Base-by-base conservation (phyloP, 2,113 vertebrate species). In the Desmodus rotundus region DNA sequence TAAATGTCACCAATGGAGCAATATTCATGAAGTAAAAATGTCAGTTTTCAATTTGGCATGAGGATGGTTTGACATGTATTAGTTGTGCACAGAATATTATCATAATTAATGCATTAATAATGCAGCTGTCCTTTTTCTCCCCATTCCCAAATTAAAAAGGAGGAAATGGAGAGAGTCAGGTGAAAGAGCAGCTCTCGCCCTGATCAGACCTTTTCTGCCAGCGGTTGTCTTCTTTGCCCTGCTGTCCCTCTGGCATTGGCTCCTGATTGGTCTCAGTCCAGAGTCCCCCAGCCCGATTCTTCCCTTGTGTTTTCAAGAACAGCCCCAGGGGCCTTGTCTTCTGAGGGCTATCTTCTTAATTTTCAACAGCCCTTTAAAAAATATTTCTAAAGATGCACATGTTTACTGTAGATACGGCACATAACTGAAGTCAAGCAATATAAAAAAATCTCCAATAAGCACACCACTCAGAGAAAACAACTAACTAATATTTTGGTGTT, bases 1-100 rank as follows among this genome's bases (percentile, higher is more conserved):
- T 98, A 98, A 98, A 98, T 98, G 98, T 98, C 98, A 98, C 96
- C 92, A 94, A 97, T 83, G 96, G 97, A 97, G 97, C 98, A 98
- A 97, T 0, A 22, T 97, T 98, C 94, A 94, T 91, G 95, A 98
- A 98, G 96, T 83, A 98, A 98, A 98, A 98, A 98, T 97, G 97
- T 97, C 41, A 28, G 67, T 88, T 98, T 98, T 98, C 96, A 98
- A 78, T 98, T 98, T 98, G 95, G 77, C 4, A 2, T 97, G 92
- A 97, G 87, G 97, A 97, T 92, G 70, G 90, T 97, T 96, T 96
- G 96, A 95, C 96, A 95, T 92, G 88, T 96, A 89, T 98, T 94
- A 96, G 97, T 95, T 3, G 90, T 5, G 14, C 81, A 15, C 72
- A 96, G 93, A 63, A 95, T 97, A 95, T 96, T 97, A 80, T 94